These are phyloP conservation scores for Lonchura striata DNA, from an alignment of 2,113 vertebrate species.

Conservation along the genomic window DNA sequence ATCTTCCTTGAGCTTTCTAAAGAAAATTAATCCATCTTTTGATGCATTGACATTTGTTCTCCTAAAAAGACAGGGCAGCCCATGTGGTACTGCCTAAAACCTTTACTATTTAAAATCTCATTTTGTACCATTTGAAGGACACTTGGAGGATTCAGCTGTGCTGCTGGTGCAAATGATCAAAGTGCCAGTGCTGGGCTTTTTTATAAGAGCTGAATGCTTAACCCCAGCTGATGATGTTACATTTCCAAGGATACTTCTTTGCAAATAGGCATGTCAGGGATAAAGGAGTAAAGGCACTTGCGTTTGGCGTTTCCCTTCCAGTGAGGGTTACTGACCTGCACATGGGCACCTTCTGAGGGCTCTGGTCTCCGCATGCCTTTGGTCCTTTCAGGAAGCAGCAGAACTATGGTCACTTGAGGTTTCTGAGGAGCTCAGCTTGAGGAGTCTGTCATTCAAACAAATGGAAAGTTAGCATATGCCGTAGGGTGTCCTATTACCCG, in stretches of 20 bases:
- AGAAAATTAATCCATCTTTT: not conserved
- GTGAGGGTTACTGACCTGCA: not conserved
- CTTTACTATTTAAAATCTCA: not conserved
- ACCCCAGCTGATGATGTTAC: not conserved
- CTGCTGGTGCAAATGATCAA: not conserved
- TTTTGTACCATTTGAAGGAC: not conserved
- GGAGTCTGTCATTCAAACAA: not conserved
- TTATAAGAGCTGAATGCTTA: not conserved
- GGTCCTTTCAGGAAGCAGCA: not conserved
- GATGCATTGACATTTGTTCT: not conserved
- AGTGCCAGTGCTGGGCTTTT: not conserved
- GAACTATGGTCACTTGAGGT: fast-evolving
- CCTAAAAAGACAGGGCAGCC: not conserved
- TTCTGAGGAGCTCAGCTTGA: not conserved
- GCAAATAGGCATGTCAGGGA: not conserved
- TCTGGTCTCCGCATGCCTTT: not conserved
- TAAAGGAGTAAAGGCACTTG: not conserved
- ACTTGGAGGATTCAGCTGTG: not conserved
- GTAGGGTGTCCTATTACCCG: not conserved
- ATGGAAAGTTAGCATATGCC: fast-evolving
- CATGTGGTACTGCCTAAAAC: not conserved
- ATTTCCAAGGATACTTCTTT: not conserved
- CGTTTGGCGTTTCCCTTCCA: fast-evolving
- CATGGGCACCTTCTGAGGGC: not conserved
- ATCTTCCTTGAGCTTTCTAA: not conserved